Conservation (phyloP, 2,797 vertebrate species). For the Spinus pinus region DNA sequence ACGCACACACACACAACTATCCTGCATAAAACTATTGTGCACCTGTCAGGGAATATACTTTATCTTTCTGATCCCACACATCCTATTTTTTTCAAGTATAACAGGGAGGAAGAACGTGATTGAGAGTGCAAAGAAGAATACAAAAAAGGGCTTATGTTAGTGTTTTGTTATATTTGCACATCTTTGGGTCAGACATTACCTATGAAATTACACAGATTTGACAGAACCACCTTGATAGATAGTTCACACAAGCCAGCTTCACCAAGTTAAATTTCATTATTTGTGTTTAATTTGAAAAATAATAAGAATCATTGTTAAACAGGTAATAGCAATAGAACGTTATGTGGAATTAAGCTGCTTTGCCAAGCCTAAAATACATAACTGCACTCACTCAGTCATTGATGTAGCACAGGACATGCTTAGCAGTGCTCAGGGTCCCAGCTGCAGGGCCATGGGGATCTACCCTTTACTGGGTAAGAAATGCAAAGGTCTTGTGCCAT, state of each 20-base stretch:
- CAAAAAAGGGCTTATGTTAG: not conserved
- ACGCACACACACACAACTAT: not conserved
- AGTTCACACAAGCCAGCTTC: not conserved
- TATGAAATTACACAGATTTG: not conserved
- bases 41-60: constrained; percentile 12
- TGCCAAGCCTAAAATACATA: not conserved
- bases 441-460: not conserved
- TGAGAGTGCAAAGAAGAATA: not conserved
- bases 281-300: not conserved
- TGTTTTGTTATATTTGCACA: not conserved
- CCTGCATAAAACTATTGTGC: constrained; percentile 38
- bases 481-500: not conserved
- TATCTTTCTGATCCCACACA: constrained; percentile 1
- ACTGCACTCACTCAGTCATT: not conserved
- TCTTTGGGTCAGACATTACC: not conserved
- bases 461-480: not conserved
- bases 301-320: not conserved
- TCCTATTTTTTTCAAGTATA: not conserved
- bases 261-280: not conserved
- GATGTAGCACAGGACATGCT: not conserved
- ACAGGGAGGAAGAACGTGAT: not conserved
- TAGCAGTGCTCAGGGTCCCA: not conserved
- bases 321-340: not conserved
- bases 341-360: not conserved
- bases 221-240: not conserved